A percentile compares a stretch with the other conserved stretches of the same genome.
Evolutionary conservation across 2,888 invertebrate genomes (phyloP).

Genomic region (Bugulina stolonifera): DNA sequence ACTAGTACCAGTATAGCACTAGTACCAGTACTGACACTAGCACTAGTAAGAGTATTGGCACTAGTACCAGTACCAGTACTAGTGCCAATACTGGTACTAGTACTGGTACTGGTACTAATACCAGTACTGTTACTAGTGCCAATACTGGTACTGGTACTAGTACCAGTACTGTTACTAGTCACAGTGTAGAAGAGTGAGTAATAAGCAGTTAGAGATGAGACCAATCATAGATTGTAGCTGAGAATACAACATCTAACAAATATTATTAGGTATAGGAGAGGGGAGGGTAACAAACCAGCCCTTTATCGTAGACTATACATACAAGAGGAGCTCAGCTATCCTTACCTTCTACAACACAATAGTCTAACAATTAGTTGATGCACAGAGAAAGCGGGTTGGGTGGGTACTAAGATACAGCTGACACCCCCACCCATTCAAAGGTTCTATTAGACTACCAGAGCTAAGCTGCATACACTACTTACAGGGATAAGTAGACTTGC

Average conservation of each 20-base stretch:
- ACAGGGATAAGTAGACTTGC: not conserved
- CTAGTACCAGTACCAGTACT: not conserved
- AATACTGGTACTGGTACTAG: not conserved
- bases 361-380: no score
- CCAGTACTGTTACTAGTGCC: not conserved
- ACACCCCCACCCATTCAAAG: no score
- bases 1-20: not conserved
- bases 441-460: not conserved
- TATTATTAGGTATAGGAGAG: not conserved
- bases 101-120: not conserved
- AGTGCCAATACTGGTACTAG: not conserved
- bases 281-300: not conserved
- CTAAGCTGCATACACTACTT: not conserved
- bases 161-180: not conserved
- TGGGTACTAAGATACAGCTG: no score
- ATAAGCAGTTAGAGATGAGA: not conserved
- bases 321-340: not conserved
- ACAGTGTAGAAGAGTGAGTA: not conserved
- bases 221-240: not conserved
- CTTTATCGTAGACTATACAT: not conserved
- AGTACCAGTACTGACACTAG: not conserved
- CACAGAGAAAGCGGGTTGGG: not conserved
- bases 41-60: not conserved
- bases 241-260: not conserved
- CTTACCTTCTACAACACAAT: not conserved